These are phyloP conservation scores for Gallirallus australis DNA, from an alignment of 2,797 vertebrate species.

Conservation along the genomic window DNA sequence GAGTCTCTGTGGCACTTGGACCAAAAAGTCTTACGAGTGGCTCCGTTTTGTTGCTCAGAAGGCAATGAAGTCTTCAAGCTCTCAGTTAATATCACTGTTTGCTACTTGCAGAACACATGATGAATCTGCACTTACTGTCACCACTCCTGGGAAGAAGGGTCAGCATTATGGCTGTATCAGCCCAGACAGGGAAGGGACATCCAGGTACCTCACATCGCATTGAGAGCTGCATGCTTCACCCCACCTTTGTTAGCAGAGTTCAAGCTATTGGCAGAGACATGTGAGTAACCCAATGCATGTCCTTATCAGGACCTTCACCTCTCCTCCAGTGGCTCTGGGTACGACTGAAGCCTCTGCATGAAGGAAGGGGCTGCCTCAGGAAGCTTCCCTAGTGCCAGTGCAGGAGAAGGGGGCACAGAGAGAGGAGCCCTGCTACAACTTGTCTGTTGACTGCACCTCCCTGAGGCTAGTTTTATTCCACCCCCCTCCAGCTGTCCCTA, in stretches of 20 bases:
- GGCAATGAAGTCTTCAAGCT: background rate
- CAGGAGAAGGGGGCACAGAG: background rate
- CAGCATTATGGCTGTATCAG: background rate
- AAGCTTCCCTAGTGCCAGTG: accelerated
- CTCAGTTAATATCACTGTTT: background rate
- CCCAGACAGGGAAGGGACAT: background rate
- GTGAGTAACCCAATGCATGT: background rate
- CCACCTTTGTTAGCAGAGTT: background rate
- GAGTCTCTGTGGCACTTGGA: background rate
- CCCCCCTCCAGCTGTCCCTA: background rate
- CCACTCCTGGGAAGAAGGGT: background rate
- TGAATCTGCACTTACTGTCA: background rate
- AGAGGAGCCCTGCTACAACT: background rate
- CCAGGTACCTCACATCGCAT: background rate
- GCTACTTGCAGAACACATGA: background rate
- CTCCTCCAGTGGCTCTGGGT: background rate
- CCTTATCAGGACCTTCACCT: background rate
- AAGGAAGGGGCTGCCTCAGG: background rate
- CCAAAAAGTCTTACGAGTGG: background rate
- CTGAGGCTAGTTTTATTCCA: background rate
- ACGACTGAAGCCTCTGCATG: background rate
- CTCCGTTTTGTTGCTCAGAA: background rate
- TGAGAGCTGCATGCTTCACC: background rate
- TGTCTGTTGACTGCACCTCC: background rate
- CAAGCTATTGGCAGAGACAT: background rate